Conservation (phyloP, 1,140 invertebrate genomes). For the Drusus annulatus region DNA sequence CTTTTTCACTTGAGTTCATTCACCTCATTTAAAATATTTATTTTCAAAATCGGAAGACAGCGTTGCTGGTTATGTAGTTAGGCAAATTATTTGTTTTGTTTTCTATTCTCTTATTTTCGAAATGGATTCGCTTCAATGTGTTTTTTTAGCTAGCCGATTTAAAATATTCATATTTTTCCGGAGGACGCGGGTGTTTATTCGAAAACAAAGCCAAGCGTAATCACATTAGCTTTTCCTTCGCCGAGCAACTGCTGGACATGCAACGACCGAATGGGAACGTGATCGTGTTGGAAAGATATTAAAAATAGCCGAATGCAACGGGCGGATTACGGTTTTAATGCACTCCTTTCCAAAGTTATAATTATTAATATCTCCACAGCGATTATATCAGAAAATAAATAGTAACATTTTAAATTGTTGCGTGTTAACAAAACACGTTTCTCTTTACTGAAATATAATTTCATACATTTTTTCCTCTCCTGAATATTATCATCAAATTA, state of each 20-base stretch:
- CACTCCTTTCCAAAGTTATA: neutral
- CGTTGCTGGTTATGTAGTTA: too few relatives aligned
- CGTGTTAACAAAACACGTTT: too few relatives aligned
- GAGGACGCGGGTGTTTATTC: slow-evolving; percentile 20
- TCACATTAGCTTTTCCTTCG: slow-evolving; percentile 27
- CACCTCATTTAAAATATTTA: too few relatives aligned
- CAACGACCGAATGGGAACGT: neutral
- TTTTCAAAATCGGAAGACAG: too few relatives aligned
- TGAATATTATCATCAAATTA: too few relatives aligned
- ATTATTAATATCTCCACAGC: too few relatives aligned
- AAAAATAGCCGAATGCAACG: slow-evolving; percentile 13
- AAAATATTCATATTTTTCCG: slow-evolving; percentile 30
- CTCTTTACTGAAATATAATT: too few relatives aligned
- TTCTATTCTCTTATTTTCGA: neutral
- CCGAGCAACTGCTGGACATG: neutral
- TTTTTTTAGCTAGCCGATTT: slow-evolving; percentile 39
- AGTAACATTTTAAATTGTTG: too few relatives aligned
- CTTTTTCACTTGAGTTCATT: too few relatives aligned
- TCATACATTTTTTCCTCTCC: too few relatives aligned
- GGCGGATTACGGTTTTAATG: neutral
- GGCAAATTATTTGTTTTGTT: too few relatives aligned
- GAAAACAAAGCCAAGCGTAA: slow-evolving; percentile 30
- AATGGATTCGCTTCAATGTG: neutral
- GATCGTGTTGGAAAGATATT: slow-evolving; percentile 16
- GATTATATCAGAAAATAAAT: too few relatives aligned